Evolutionary conservation across 1,140 invertebrate genomes (phyloP), one percentile per base, ranked within the genome.

Genomic region (Tetramorium alpestre): DNA sequence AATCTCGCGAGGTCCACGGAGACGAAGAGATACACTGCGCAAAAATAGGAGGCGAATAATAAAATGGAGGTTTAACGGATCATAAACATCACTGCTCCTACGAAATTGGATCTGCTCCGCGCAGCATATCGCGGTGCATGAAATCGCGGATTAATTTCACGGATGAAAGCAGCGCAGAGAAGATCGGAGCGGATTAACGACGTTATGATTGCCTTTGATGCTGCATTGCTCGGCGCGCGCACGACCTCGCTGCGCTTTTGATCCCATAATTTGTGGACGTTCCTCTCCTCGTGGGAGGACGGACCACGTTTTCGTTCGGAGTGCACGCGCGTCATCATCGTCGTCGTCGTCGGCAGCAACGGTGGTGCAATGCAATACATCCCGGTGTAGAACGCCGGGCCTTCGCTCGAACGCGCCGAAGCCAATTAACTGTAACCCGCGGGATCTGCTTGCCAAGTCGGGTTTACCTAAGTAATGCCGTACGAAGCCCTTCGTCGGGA

Each of bases 371-470:
- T 10, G 54, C 78, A 28, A 56, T 25, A 18, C 22, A 28, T 56
- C n/a, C 8, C 67, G 38, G 3, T 11, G 65, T 47, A 49, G 5
- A 58, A 60, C 81, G 47, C 87, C 38, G 38, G 76, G 25, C 80
- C 72, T 81, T 54, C 64, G 78, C 13, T 58, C 62, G 80, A 81
- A 82, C 70, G 81, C 77, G 76, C 84, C 75, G 92, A 92, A 92
- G 92, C 91, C 92, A 92, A 92, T 92, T 92, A 92, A 92, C 91
- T 92, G 91, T 92, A 90, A 92, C 90, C 91, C 87, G 86, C 89
- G 88, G 91, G 91, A 92, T 92, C 90, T 90, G 87, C 92, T 91
- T 91, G 92, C 91, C 90, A 85, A 92, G 91, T 91, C 87, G 62
- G 89, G 91, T 86, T 92, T 92, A 92, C 89, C 87, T 70, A 85